These are phyloP conservation scores for Odontomyia ornata DNA, from an alignment of 2,888 invertebrate species.

Conservation along the genomic window DNA sequence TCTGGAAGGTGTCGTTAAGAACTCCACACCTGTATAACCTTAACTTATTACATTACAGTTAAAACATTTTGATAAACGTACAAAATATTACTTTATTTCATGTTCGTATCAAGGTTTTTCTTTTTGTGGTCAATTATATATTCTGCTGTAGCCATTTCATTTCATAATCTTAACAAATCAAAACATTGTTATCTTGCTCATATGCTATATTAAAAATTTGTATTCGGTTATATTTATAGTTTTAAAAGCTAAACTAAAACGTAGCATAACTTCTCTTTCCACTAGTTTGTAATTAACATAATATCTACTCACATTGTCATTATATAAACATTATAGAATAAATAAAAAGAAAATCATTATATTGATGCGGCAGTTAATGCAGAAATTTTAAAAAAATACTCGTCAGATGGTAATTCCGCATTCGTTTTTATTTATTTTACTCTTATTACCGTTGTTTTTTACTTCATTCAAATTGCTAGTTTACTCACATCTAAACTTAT, in stretches of 20 bases:
- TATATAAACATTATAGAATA: neutral
- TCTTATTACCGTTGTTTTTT: neutral
- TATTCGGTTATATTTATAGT: neutral
- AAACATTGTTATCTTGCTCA: neutral
- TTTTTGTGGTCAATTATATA: neutral
- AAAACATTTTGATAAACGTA: constrained; percentile 29
- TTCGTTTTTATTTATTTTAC: neutral
- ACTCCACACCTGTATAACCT: too few species aligned
- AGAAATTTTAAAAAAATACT: neutral
- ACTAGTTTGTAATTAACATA: constrained; percentile 14
- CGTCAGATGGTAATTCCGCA: neutral
- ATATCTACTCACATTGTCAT: neutral
- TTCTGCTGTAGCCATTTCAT: neutral
- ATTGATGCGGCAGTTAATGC: constrained; percentile 7
- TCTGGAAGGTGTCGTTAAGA: too few species aligned
- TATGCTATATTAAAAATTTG: neutral
- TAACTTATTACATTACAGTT: constrained; percentile 4
- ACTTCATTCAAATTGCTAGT: neutral
- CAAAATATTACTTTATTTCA: constrained; percentile 28
- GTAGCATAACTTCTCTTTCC: constrained; percentile 26
- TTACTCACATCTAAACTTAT: constrained; percentile 4
- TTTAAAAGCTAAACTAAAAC: constrained; percentile 41
- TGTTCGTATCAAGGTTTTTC: constrained; percentile 9
- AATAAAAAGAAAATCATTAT: neutral
- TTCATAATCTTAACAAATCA: constrained; percentile 3